Percentiles rank a stretch among this genome's conserved stretches.
These are phyloP conservation scores for Calliopum simillimum DNA, from an alignment of 2,888 invertebrate genomes.

Conservation along the genomic window DNA sequence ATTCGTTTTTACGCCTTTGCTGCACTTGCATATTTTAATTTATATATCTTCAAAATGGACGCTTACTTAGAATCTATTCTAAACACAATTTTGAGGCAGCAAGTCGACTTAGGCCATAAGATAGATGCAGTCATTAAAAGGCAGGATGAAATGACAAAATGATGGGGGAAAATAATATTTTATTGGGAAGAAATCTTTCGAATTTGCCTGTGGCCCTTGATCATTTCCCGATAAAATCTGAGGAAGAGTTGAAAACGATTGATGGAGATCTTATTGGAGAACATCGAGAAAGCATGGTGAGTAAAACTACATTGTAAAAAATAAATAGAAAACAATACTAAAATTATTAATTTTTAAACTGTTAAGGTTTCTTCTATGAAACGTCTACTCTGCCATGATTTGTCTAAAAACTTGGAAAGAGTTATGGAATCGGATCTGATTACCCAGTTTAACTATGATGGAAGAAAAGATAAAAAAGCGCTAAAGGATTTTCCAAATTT, in stretches of 20 bases:
- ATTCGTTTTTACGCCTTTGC: conserved; percentile 27
- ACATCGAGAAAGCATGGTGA: not conserved
- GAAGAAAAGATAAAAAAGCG: not conserved
- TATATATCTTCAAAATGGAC: conserved; percentile 9
- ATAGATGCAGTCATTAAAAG: not conserved
- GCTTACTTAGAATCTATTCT: not conserved
- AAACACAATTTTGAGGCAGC: not conserved
- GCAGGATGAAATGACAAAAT: conserved; percentile 24
- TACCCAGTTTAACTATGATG: not conserved
- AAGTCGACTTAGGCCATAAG: not conserved
- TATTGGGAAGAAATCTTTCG: conserved; percentile 16
- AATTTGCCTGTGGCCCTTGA: conserved; percentile 18
- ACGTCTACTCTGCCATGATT: not conserved
- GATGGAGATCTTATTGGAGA: not conserved
- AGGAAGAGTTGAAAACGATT: not conserved
- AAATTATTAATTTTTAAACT: not conserved
- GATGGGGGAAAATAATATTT: conserved; percentile 25
- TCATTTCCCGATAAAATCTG: not conserved
- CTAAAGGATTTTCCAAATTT: not conserved
- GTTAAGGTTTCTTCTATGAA: not conserved
- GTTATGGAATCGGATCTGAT: not conserved
- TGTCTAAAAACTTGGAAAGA: conserved; percentile 5
- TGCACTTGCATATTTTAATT: conserved; percentile 26
- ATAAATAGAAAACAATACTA: conserved; percentile 1
- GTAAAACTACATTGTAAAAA: not conserved